Evolutionary conservation across 2,888 invertebrate genomes (phyloP).

Genomic region (Chaetogeoica ovagalla): DNA sequence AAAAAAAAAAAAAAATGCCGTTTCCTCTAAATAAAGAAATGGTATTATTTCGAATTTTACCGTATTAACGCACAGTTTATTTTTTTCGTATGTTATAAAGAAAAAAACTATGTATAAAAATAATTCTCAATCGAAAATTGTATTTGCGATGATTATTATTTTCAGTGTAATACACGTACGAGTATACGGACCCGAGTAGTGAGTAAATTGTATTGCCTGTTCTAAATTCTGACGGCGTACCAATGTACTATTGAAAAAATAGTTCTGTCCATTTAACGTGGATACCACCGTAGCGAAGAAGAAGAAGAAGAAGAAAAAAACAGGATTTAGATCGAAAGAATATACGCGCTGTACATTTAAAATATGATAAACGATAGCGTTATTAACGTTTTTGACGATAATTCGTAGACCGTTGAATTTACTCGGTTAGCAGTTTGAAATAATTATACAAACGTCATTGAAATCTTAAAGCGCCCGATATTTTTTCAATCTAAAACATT

Average conservation of each 20-base stretch:
- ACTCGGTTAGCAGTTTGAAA: neutral
- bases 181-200: neutral
- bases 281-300: neutral
- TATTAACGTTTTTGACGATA: neutral
- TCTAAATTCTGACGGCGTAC: conserved; percentile 14
- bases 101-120: neutral
- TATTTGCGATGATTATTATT: neutral
- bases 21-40: too few relatives aligned
- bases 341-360: neutral
- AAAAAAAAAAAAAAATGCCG: too few relatives aligned
- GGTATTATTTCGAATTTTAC: too few relatives aligned
- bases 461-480: neutral
- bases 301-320: neutral
- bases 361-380: neutral
- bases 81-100: too few relatives aligned
- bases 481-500: neutral
- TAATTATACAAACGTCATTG: neutral
- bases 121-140: neutral
- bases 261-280: too few relatives aligned
- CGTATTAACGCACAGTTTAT: too few relatives aligned
- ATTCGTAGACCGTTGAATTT: neutral
- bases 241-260: too few relatives aligned
- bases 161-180: too few relatives aligned
- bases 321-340: conserved; percentile 9
- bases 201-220: conserved; percentile 19